Evolutionary conservation across 2,113 vertebrate species (phyloP).

Genomic region (Scomber scombrus): DNA sequence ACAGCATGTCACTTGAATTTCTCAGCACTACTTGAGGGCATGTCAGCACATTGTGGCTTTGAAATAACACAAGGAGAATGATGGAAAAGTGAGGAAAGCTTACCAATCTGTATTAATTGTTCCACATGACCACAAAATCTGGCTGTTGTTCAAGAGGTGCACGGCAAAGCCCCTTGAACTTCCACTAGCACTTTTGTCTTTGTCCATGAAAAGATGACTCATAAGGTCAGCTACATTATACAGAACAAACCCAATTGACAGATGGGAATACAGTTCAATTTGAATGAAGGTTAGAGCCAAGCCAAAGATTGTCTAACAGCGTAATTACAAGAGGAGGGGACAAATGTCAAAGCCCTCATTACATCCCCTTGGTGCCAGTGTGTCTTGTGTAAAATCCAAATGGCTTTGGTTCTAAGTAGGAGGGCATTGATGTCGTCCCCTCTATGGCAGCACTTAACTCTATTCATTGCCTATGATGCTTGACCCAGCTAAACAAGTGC

Average conservation of each 20-base stretch:
- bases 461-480: conserved; percentile 48
- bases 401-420: conserved; percentile 23
- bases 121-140: background rate
- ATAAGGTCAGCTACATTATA: conserved; percentile 43
- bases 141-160: background rate
- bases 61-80: too few species aligned
- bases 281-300: conserved; percentile 59
- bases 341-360: conserved; percentile 76
- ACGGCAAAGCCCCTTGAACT: background rate
- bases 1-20: too few species aligned
- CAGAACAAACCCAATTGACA: conserved; percentile 37
- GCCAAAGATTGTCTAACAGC: conserved; percentile 50
- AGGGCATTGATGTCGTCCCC: conserved; percentile 43
- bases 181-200: background rate
- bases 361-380: conserved; percentile 65
- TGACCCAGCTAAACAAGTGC: conserved; percentile 27
- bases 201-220: conserved; percentile 13
- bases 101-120: background rate
- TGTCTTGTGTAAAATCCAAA: conserved; percentile 66
- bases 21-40: too few species aligned
- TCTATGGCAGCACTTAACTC: conserved; percentile 66
- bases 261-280: conserved; percentile 55
- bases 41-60: too few species aligned
- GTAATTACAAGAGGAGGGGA: conserved; percentile 65
- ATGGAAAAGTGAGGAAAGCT: background rate